Percentiles rank a stretch among this genome's conserved stretches.
These are phyloP conservation scores for Onychostoma macrolepis DNA, from an alignment of 2,113 vertebrate species.

Conservation along the genomic window DNA sequence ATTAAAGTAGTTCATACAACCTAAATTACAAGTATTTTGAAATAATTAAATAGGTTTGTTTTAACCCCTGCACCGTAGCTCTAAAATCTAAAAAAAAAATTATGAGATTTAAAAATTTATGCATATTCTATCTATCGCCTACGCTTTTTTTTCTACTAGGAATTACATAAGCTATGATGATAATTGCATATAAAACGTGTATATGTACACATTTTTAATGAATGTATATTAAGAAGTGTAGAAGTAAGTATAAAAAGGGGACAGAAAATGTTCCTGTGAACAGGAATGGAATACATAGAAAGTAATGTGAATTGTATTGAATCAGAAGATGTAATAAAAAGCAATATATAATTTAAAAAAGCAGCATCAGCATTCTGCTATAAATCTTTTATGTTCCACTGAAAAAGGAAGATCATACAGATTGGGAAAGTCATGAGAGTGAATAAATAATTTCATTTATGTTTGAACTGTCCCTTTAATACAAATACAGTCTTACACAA, in stretches of 20 bases:
- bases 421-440: neutral
- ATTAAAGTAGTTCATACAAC: neutral
- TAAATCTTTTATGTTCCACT: neutral
- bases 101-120: too few species aligned
- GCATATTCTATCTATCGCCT: too few species aligned
- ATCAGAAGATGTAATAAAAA: neutral
- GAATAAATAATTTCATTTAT: neutral
- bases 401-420: neutral
- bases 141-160: neutral
- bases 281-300: neutral
- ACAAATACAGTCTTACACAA: neutral
- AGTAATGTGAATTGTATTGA: neutral
- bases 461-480: neutral
- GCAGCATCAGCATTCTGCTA: neutral
- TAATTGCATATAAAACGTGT: neutral
- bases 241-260: neutral
- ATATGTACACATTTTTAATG: neutral
- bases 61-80: neutral
- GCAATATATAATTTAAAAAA: neutral
- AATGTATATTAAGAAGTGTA: neutral
- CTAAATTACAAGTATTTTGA: neutral
- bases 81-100: too few species aligned
- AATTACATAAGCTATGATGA: neutral
- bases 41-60: neutral
- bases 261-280: neutral